A percentile compares a stretch with the other conserved stretches of the same genome.
These are phyloP conservation scores for Theonella swinhoei DNA, from an alignment of 37 sponge, comb jelly and placozoan genomes.

Conservation along the genomic window DNA sequence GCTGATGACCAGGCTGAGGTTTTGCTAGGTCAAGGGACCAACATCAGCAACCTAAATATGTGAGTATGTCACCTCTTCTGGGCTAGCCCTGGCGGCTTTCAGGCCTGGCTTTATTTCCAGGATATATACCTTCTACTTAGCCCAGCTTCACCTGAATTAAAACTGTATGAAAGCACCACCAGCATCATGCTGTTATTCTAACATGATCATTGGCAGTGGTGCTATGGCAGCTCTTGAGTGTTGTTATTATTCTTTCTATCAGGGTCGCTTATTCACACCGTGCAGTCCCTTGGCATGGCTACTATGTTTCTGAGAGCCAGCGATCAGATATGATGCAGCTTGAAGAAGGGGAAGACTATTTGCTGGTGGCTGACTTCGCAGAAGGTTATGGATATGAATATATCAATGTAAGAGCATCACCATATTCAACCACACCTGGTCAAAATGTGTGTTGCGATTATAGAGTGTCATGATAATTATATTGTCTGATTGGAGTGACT, in stretches of 20 bases:
- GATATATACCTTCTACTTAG: too few species aligned
- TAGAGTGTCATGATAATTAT: not conserved
- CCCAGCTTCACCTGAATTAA: too few species aligned
- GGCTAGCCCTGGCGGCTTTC: too few species aligned
- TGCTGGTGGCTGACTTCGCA: slow-evolving; percentile 40
- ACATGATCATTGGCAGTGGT: too few species aligned
- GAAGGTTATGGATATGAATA: slow-evolving; percentile 41
- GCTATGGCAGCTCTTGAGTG: too few species aligned
- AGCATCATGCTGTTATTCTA: too few species aligned
- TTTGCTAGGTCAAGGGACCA: slow-evolving; percentile 14
- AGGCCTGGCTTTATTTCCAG: too few species aligned
- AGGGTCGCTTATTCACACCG: too few species aligned
- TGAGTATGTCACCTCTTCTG: not conserved
- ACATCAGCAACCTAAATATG: slow-evolving; percentile 21
- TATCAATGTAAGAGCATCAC: slow-evolving; percentile 23
- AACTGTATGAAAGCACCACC: too few species aligned
- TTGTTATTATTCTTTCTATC: too few species aligned
- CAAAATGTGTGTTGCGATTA: not conserved
- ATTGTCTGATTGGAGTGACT: not conserved
- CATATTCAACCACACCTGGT: not conserved
- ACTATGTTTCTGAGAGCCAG: not conserved
- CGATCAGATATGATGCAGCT: slow-evolving; percentile 33
- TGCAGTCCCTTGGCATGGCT: too few species aligned
- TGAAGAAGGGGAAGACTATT: slow-evolving; percentile 21
- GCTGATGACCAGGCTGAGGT: slow-evolving; percentile 46